These are phyloP conservation scores for Alosa sapidissima DNA, from an alignment of 2,797 vertebrate species.

Conservation along the genomic window DNA sequence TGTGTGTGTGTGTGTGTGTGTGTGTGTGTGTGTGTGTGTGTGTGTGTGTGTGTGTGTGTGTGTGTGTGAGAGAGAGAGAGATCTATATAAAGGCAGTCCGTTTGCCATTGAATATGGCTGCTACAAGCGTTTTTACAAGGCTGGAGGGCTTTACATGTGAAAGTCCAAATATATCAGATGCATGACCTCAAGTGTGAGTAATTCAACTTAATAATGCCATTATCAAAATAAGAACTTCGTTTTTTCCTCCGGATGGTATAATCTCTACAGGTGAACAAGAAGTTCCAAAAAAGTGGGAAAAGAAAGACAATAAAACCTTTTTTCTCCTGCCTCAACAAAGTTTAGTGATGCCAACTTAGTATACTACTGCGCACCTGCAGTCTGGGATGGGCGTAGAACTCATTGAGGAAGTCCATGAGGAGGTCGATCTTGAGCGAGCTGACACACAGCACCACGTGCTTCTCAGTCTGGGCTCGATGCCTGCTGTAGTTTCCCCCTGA, in stretches of 20 bases:
- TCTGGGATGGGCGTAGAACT: conserved; percentile 83
- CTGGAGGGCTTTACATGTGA: neutral
- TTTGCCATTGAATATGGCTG: neutral
- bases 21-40: too few relatives aligned
- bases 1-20: too few relatives aligned
- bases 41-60: too few relatives aligned
- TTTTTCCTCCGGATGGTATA: neutral
- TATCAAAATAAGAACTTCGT: neutral
- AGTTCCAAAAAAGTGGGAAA: neutral
- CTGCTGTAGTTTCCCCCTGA: conserved; percentile 84
- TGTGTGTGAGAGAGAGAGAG: too few relatives aligned
- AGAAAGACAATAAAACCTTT: neutral
- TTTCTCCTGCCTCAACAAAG: neutral
- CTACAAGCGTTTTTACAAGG: neutral
- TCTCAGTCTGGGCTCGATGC: conserved; percentile 83
- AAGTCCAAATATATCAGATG: neutral
- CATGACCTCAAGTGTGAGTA: too few relatives aligned
- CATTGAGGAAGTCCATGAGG: conserved; percentile 86
- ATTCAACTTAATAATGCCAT: too few relatives aligned
- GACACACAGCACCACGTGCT: conserved; percentile 83
- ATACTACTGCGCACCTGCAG: conserved; percentile 70
- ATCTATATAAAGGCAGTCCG: too few relatives aligned
- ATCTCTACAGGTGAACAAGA: neutral
- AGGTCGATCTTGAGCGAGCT: conserved; percentile 85
- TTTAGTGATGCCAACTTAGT: too few relatives aligned